Evolutionary conservation across 2,888 invertebrate genomes (phyloP), one percentile per base, ranked within the genome.

Genomic region (Smittia aterrima): DNA sequence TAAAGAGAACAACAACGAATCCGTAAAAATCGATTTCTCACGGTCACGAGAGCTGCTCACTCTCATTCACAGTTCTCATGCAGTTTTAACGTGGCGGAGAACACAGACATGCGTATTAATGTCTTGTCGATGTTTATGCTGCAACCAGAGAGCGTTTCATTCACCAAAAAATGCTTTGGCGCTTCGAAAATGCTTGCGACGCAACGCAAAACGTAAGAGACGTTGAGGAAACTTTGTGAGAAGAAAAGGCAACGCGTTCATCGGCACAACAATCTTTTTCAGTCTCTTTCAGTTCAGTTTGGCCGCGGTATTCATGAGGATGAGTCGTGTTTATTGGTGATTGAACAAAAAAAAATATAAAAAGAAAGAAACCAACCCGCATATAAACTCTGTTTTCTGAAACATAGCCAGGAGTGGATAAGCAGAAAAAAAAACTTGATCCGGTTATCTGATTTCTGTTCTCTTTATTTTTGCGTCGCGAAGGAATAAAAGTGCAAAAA

Each of bases 291-390:
- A 16, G 1, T 62, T 62, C 27, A 71, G 70, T 71, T 71, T 20
- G 27, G 27, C 27, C 70, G 70, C 20, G 70, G 27, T 6, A 32
- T 54, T 32, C 54, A 27, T n/a, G 18, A 54, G 24, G 70, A 71
- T 71, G 70, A 71, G 70, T 53, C 70, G 70, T 16, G 9, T 71
- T 71, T 54, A 53, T 18, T 9, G 16, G 25, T 54, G 9, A 54
- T 25, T 22, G 27, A 71, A 20, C 24, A 18, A 24, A 47, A 41
- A 38, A 67, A 41, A 40, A 20, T 38, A 67, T 22, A 68, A 68
- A 47, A n/a, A n/a, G n/a, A n/a, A n/a, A n/a, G n/a, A 6, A 68
- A 68, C 4, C 18, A 11, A 9, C 11, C 18, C 4, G 13, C 24
- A 66, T 16, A 66, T 66, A 38, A 38, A 66, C 3, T 47, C 11